Conservation (phyloP, 2,888 invertebrate species). For the Nomada hirtipes region DNA sequence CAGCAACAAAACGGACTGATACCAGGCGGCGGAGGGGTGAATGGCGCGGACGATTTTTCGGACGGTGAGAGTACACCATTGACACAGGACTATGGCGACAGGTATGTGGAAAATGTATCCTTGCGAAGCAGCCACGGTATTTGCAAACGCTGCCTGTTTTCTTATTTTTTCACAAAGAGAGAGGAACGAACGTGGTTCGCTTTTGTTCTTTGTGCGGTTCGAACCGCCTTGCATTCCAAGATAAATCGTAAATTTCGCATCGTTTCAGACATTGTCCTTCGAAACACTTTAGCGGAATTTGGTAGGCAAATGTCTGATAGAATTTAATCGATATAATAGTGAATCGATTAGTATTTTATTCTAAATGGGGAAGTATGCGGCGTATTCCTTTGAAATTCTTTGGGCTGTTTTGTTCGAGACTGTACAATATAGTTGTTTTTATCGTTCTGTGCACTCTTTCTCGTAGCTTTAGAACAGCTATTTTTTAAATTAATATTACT, state of each 20-base stretch:
- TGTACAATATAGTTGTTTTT: not conserved
- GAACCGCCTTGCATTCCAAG: conserved; percentile 18
- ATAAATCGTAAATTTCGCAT: conserved; percentile 1
- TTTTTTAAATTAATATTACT: no score
- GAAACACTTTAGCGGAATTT: not conserved
- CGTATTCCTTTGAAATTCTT: not conserved
- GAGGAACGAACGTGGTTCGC: not conserved
- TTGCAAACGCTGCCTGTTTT: conserved; percentile 19
- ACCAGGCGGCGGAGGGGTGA: conserved; percentile 87
- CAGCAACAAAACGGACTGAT: conserved; percentile 87
- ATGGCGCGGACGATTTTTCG: conserved; percentile 88
- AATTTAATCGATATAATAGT: not conserved
- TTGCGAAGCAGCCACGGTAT: conserved; percentile 18
- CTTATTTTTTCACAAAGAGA: not conserved
- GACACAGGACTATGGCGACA: conserved; percentile 95
- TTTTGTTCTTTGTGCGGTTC: conserved; percentile 7
- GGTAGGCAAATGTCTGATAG: no score
- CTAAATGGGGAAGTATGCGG: not conserved
- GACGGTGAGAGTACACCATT: conserved; percentile 95
- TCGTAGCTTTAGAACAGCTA: no score
- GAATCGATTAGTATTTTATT: not conserved
- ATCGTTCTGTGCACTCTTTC: no score
- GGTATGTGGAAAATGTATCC: conserved; percentile 86
- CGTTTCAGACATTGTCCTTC: not conserved
- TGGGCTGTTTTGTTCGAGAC: not conserved